Conservation (phyloP, 2,888 invertebrate genomes). For the Lucinisca nassula region DNA sequence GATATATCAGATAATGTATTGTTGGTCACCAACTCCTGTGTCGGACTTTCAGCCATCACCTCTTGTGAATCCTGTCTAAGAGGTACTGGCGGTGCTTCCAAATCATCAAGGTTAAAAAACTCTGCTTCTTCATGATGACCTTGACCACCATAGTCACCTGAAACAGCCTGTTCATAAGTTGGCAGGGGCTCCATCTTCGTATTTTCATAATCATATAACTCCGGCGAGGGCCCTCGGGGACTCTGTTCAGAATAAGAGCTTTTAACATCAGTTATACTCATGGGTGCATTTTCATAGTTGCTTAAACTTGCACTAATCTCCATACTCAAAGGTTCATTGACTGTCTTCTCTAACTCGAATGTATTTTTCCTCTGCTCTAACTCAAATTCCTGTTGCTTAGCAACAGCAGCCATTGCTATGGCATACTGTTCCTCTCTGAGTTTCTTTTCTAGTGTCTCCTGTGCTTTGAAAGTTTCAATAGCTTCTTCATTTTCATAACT, state of each 20-base stretch:
- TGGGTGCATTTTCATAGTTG: slow-evolving; percentile 55
- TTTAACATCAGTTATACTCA: slow-evolving; percentile 49
- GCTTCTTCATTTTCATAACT: slow-evolving; percentile 76
- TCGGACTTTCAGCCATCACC: slow-evolving; percentile 21
- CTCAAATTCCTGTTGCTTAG: slow-evolving; percentile 20
- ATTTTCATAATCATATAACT: slow-evolving; percentile 72
- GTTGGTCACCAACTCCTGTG: slow-evolving; percentile 26
- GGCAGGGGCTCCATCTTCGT: slow-evolving; percentile 70
- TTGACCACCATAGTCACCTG: slow-evolving; percentile 54
- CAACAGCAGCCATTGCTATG: not conserved
- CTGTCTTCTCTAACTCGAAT: not conserved
- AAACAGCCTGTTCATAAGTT: slow-evolving; percentile 77
- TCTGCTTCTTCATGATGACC: slow-evolving; percentile 47
- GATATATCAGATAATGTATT: slow-evolving; percentile 45
- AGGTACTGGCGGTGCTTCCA: slow-evolving; percentile 76
- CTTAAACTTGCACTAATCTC: slow-evolving; percentile 46
- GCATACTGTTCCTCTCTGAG: not conserved
- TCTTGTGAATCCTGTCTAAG: slow-evolving; percentile 72
- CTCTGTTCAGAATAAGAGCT: slow-evolving; percentile 37
- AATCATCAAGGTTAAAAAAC: slow-evolving; percentile 73
- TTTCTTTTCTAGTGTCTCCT: slow-evolving; percentile 30
- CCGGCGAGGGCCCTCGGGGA: slow-evolving; percentile 52
- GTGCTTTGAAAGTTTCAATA: slow-evolving; percentile 68
- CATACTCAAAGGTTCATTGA: slow-evolving; percentile 35
- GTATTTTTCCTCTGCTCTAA: slow-evolving; percentile 17